These are phyloP conservation scores for Cardiocondyla obscurior DNA, from an alignment of 1,140 invertebrate species.

Conservation along the genomic window DNA sequence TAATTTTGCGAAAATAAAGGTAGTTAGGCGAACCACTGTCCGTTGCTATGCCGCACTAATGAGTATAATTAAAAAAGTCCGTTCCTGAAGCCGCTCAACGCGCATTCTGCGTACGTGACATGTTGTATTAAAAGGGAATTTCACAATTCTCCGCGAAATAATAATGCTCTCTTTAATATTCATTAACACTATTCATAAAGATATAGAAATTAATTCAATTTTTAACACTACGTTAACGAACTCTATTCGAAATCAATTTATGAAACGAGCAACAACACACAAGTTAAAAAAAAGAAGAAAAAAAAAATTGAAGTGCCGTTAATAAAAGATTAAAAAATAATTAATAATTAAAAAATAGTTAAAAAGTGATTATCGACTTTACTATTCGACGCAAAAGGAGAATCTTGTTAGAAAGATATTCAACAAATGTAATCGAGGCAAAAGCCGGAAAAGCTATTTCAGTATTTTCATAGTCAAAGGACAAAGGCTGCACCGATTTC, in stretches of 20 bases:
- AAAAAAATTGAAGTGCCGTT: too few relatives aligned
- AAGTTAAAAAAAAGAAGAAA: not conserved
- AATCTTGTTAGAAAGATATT: not conserved
- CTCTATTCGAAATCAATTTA: not conserved
- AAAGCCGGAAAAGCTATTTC: conserved; percentile 11
- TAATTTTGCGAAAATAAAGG: conserved; percentile 44
- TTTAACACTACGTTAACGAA: not conserved
- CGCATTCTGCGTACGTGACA: conserved; percentile 16
- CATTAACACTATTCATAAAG: conserved; percentile 24
- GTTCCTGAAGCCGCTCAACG: conserved; percentile 16
- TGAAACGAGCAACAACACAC: not conserved
- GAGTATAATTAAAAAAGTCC: conserved; percentile 52
- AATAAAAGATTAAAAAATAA: too few relatives aligned
- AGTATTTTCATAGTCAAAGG: conserved; percentile 1
- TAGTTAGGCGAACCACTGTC: conserved; percentile 19
- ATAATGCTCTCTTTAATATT: conserved; percentile 17
- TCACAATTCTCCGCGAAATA: not conserved
- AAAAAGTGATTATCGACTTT: not conserved
- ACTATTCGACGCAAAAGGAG: not conserved
- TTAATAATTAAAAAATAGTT: too few relatives aligned
- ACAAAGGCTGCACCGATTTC: conserved; percentile 31
- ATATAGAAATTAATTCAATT: conserved; percentile 8
- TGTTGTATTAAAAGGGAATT: conserved; percentile 39
- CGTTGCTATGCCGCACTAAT: conserved; percentile 18
- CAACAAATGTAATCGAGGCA: not conserved